phyloP scores from a whole-genome alignment of 2,113 vertebrate species.

The Archilochus colubris region DNA sequence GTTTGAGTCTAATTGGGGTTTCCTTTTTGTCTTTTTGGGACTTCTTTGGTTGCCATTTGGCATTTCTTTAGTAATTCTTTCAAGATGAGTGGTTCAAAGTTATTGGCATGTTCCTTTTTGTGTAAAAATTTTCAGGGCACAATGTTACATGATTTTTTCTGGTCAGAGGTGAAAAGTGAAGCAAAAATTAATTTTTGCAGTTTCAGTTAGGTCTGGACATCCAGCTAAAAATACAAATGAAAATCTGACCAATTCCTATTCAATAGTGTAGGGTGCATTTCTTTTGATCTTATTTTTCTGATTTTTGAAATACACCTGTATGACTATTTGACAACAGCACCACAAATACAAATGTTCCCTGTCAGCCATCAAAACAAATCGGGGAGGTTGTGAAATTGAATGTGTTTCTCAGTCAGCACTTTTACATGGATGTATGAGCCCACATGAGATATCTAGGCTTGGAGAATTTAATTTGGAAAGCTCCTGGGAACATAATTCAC shows the following conservation, averaged over 20 bases:
- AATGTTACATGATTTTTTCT: not conserved
- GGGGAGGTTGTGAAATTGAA: not conserved
- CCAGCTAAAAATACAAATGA: not conserved
- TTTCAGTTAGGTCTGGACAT: not conserved
- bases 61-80: not conserved
- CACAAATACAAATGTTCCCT: not conserved
- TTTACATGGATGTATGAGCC: not conserved
- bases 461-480: constrained; percentile 7
- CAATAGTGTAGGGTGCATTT: not conserved
- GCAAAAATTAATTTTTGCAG: not conserved
- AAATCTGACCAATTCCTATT: not conserved
- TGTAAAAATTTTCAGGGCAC: not conserved
- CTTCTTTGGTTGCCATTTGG: not conserved
- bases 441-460: not conserved
- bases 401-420: not conserved
- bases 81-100: not conserved
- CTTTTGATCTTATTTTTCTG: not conserved
- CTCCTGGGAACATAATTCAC: not conserved
- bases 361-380: not conserved
- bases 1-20: not conserved
- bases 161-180: not conserved
- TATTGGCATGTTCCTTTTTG: not conserved
- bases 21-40: not conserved
- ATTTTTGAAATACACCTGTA: not conserved
- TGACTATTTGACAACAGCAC: not conserved